Evolutionary conservation across 2,797 vertebrate genomes (phyloP).

Genomic region (Mormyrus hasselquistii): DNA sequence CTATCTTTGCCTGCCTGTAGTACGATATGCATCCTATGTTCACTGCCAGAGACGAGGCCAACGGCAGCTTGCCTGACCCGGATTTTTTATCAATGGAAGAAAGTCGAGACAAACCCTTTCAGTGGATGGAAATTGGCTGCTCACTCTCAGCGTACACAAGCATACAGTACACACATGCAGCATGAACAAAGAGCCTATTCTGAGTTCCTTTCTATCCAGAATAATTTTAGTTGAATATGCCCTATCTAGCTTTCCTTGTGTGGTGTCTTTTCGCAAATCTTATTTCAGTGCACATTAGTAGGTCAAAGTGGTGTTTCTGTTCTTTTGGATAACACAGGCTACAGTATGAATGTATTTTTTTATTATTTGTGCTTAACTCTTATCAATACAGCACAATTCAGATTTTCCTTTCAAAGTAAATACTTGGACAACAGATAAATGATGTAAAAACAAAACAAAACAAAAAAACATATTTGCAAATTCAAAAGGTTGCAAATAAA

Average conservation of each 20-base stretch:
- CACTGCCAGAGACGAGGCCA: not conserved
- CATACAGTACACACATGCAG: not conserved
- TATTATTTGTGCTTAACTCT: not conserved
- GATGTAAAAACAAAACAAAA: not conserved
- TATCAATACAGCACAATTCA: not conserved
- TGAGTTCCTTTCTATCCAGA: not conserved
- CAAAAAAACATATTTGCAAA: not conserved
- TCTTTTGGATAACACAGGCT: not conserved
- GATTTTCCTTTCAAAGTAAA: not conserved
- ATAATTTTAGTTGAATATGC: not conserved
- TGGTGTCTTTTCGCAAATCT: not conserved
- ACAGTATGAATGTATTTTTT: not conserved
- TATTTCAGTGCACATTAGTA: not conserved
- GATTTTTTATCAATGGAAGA: slow-evolving; percentile 19
- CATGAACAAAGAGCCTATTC: not conserved
- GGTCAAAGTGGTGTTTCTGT: not conserved
- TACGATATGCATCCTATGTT: not conserved
- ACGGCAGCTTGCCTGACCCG: slow-evolving; percentile 16
- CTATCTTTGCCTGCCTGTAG: slow-evolving; percentile 19
- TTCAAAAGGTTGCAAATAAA: not conserved
- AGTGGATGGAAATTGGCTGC: not conserved
- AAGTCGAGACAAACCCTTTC: not conserved
- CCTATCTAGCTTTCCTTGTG: not conserved
- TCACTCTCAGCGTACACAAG: not conserved
- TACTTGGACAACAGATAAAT: not conserved